Percentiles rank a stretch among this genome's conserved stretches.
phyloP scores from a whole-genome alignment of 2,888 invertebrate species.

The Antitype chi region DNA sequence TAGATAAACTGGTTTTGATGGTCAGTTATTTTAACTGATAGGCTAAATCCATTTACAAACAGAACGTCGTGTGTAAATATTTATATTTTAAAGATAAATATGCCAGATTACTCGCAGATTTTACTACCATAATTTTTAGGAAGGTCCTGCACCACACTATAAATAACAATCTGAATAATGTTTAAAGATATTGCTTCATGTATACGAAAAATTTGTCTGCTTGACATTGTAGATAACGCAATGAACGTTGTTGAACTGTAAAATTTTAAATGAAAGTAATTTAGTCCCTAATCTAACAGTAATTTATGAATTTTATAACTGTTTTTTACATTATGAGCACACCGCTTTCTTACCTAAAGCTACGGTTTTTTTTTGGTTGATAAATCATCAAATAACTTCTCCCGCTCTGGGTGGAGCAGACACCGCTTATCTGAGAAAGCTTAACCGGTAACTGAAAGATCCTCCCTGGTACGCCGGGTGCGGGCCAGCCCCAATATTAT shows the following conservation, averaged over 20 bases:
- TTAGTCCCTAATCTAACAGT: not conserved
- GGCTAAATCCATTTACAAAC: slow-evolving; percentile 48
- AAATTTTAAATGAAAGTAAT: too few species aligned
- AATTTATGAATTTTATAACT: not conserved
- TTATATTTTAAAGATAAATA: slow-evolving; percentile 22
- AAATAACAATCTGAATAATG: too few species aligned
- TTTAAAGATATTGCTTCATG: too few species aligned
- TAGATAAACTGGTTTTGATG: slow-evolving; percentile 56
- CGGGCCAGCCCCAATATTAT: too few species aligned
- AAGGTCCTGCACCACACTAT: not conserved
- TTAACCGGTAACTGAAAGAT: too few species aligned
- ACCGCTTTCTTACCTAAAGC: not conserved
- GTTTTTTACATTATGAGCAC: not conserved
- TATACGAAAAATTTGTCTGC: too few species aligned
- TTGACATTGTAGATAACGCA: too few species aligned
- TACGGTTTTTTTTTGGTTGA: too few species aligned
- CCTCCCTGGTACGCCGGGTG: too few species aligned
- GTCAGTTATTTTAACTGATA: slow-evolving; percentile 63
- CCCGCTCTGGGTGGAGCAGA: too few species aligned
- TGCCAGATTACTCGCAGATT: slow-evolving; percentile 1
- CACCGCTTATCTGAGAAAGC: not conserved
- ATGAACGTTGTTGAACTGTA: too few species aligned
- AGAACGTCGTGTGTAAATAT: slow-evolving; percentile 36
- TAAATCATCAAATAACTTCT: too few species aligned
- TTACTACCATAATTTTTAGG: not conserved